These are phyloP conservation scores for Anastrepha obliqua DNA, from an alignment of 1,140 invertebrate species.

Conservation along the genomic window DNA sequence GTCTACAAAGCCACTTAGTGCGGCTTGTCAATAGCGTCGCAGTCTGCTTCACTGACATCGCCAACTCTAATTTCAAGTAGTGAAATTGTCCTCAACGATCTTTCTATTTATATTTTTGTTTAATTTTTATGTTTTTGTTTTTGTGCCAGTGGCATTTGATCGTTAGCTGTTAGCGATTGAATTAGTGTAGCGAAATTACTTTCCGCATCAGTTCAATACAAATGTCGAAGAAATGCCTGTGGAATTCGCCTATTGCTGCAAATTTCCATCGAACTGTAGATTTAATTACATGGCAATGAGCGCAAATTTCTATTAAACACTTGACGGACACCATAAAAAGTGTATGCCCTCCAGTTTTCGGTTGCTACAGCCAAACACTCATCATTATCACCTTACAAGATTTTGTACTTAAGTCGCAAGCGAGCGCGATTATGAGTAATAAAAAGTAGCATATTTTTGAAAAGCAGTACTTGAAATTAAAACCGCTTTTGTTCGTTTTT, in stretches of 20 bases:
- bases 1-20: not conserved
- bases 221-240: no score
- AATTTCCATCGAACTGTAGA: not conserved
- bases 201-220: not conserved
- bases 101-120: not conserved
- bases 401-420: no score
- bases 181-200: not conserved
- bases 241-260: not conserved
- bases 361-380: no score
- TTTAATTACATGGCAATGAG: constrained; percentile 17
- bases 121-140: constrained; percentile 10
- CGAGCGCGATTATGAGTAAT: no score
- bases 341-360: not conserved
- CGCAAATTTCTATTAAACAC: constrained; percentile 41
- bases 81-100: constrained; percentile 46
- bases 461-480: not conserved
- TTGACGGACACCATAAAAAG: not conserved
- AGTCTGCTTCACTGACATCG: not conserved
- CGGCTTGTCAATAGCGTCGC: not conserved
- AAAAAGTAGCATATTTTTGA: no score
- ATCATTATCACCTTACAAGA: not conserved
- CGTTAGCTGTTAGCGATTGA: not conserved
- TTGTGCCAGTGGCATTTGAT: not conserved
- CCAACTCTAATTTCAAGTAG: constrained; percentile 30
- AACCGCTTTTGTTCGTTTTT: not conserved